A percentile compares a stretch with the other conserved stretches of the same genome.
These are phyloP conservation scores for Xestoiulus laeticollis DNA, from an alignment of 2,888 invertebrate species.

Conservation along the genomic window DNA sequence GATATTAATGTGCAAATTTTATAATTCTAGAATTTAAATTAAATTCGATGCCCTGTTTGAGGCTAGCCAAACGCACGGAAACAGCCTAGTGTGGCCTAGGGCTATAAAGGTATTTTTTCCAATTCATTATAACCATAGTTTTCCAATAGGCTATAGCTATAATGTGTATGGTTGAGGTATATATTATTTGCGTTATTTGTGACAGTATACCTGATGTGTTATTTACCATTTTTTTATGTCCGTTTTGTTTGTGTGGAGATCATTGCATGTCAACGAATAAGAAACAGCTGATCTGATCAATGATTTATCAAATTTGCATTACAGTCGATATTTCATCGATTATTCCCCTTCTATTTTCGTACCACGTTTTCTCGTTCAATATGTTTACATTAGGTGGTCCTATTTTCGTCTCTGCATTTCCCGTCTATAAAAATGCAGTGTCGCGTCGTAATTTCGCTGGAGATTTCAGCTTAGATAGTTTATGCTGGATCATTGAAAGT, in stretches of 20 bases:
- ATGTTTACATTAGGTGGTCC: not conserved
- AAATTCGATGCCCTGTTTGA: too few species aligned
- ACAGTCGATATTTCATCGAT: slow-evolving; percentile 39
- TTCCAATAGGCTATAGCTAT: too few species aligned
- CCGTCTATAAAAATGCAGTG: not conserved
- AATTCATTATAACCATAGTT: too few species aligned
- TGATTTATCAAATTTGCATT: slow-evolving; percentile 2
- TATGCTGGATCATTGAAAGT: not conserved
- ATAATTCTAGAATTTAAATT: too few species aligned
- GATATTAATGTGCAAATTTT: too few species aligned
- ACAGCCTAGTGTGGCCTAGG: too few species aligned
- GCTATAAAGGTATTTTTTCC: too few species aligned
- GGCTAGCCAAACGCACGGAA: too few species aligned
- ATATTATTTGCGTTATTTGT: too few species aligned
- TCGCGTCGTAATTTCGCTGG: not conserved
- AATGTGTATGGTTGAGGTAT: too few species aligned
- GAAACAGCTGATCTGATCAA: slow-evolving; percentile 15
- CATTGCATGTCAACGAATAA: not conserved
- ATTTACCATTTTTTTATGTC: not conserved
- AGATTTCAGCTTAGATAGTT: not conserved
- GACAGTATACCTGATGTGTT: not conserved
- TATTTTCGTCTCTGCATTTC: not conserved
- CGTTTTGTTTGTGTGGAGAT: not conserved
- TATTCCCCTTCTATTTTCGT: not conserved
- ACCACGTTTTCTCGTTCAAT: not conserved